Conservation (phyloP, 1,140 invertebrate genomes). For the Musca vetustissima region DNA sequence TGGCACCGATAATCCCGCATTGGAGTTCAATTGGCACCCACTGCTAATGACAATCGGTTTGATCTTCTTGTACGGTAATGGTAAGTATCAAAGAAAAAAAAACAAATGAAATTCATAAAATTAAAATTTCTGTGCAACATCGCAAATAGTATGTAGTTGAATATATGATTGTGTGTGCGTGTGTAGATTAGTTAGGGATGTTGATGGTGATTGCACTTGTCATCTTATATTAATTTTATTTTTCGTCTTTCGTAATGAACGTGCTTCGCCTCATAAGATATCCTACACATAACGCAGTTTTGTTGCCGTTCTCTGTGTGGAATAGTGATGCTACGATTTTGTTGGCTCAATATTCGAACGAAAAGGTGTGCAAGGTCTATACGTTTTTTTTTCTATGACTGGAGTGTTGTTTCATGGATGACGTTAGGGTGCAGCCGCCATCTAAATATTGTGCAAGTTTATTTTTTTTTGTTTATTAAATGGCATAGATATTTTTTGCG, state of each 20-base stretch:
- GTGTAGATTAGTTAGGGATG: not conserved
- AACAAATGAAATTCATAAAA: too few relatives aligned
- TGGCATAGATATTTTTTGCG: slow-evolving; percentile 7
- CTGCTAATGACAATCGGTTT: slow-evolving; percentile 84
- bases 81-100: slow-evolving; percentile 61
- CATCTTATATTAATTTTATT: too few relatives aligned
- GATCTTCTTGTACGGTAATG: slow-evolving; percentile 83
- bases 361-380: slow-evolving; percentile 3
- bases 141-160: not conserved
- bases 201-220: too few relatives aligned
- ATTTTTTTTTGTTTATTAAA: too few relatives aligned
- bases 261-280: too few relatives aligned
- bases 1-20: slow-evolving; percentile 65
- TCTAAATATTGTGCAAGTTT: slow-evolving; percentile 11
- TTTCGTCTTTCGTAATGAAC: too few relatives aligned
- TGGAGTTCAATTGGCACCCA: slow-evolving; percentile 91
- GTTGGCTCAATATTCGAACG: not conserved
- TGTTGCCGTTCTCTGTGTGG: not conserved
- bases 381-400: not conserved
- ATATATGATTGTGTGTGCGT: too few relatives aligned
- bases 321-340: not conserved
- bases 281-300: not conserved
- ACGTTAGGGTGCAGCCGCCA: slow-evolving; percentile 12
- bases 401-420: not conserved
- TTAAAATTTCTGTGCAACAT: slow-evolving; percentile 1